phyloP scores from a whole-genome alignment of 2,888 invertebrate genomes.

The Apodemia mormo region DNA sequence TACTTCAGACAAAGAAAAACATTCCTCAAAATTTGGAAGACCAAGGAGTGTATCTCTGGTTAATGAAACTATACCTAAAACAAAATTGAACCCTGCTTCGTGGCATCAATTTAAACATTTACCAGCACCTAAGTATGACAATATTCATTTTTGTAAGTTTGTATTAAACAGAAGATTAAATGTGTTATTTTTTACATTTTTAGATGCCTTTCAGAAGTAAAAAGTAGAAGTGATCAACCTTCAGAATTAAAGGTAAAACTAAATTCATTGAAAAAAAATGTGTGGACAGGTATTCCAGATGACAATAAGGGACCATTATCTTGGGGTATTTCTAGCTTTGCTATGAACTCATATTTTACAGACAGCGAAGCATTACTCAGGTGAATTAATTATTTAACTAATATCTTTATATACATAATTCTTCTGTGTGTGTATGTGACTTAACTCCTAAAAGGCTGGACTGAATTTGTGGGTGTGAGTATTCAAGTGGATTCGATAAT shows the following conservation, averaged over 20 bases:
- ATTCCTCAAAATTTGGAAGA: constrained; percentile 55
- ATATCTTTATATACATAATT: too few relatives aligned
- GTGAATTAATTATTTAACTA: constrained; percentile 46
- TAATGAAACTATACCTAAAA: constrained; percentile 64
- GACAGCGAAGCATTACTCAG: constrained; percentile 82
- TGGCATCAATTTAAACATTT: constrained; percentile 76
- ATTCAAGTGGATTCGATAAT: too few relatives aligned
- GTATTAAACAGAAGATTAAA: too few relatives aligned
- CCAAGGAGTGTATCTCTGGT: constrained; percentile 76
- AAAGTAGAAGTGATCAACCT: constrained; percentile 69
- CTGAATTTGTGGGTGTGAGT: too few relatives aligned
- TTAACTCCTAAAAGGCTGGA: too few relatives aligned
- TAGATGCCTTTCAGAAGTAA: constrained; percentile 69
- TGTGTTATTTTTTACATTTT: background rate
- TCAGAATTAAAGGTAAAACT: constrained; percentile 86
- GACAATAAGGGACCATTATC: constrained; percentile 83
- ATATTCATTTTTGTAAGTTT: background rate
- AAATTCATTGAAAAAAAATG: constrained; percentile 85
- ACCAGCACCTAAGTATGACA: constrained; percentile 68
- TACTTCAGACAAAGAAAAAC: constrained; percentile 71
- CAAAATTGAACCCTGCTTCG: constrained; percentile 68
- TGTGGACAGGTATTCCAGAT: constrained; percentile 86
- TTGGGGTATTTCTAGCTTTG: constrained; percentile 84
- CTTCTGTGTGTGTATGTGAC: too few relatives aligned
- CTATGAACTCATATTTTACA: constrained; percentile 77